These are phyloP conservation scores for Ursus arctos DNA, from an alignment of 2,113 vertebrate genomes.

Conservation along the genomic window DNA sequence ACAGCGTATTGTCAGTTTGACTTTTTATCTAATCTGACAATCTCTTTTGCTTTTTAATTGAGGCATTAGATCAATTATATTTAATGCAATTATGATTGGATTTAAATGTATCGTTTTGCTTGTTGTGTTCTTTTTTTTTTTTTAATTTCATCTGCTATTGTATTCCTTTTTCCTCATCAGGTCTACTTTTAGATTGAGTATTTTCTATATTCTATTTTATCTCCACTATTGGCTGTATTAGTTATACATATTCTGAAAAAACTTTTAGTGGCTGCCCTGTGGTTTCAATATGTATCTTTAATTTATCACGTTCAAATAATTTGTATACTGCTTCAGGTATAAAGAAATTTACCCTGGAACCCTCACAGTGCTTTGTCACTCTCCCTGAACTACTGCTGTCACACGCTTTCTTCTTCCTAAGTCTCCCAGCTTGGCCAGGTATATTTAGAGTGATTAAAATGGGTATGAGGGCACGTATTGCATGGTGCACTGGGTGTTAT, in stretches of 20 bases:
- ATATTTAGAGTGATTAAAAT: background rate
- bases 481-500: too few species aligned
- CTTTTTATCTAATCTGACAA: background rate
- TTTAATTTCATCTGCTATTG: background rate
- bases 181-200: background rate
- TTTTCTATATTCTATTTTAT: conserved; percentile 2
- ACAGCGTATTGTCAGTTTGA: background rate
- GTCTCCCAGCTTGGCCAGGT: background rate
- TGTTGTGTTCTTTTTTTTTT: background rate
- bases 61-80: background rate
- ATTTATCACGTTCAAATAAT: background rate
- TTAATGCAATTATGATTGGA: background rate
- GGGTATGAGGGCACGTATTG: too few species aligned
- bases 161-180: background rate
- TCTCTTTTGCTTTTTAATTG: background rate
- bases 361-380: background rate
- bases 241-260: background rate
- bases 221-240: background rate
- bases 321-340: background rate
- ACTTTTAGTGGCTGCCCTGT: background rate
- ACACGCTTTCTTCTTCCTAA: background rate
- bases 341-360: background rate
- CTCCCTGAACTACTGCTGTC: background rate
- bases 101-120: background rate
- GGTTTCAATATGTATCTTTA: background rate